Base-by-base conservation (phyloP, 2,113 vertebrate species). In the Cettia cetti region DNA sequence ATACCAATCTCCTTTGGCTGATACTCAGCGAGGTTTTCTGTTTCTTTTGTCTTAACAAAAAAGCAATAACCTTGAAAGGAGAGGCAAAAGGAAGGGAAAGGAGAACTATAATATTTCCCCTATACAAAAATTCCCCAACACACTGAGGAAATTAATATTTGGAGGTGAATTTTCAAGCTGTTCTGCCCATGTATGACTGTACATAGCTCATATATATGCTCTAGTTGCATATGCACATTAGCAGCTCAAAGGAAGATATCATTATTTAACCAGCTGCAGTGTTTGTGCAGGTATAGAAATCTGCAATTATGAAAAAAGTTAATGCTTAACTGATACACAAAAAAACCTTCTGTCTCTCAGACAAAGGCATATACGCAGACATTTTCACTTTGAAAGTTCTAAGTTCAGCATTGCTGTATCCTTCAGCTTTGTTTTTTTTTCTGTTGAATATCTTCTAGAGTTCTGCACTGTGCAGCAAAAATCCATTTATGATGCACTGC, bases 41-140 rank as follows among this genome's bases (percentile, higher is more conserved):
- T 83, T 90, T 59, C 71, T 93, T 94, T 94, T 86, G 86, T 90
- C 57, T 95, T 93, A 93, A 60, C 28, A 57, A 95, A 95, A 96
- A 96, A 71, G n/a, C 52, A 79, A 81, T 94, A 96, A 96, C 86
- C 92, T 96, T 96, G 80, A 93, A 92, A 71, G 39, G 44, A 92
- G 44, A 57, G 52, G 69, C 35, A 57, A 65, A 84, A 86, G 37
- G 31, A 87, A 87, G 15, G 74, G 49, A 89, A 95, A 96, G n/a
- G 23, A 92, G 53, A 89, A n/a, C 72, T 64, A 11, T 47, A 78
- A 69, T 75, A 81, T 84, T 86, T 95, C 7, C 28, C 52, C 37
- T 54, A 27, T 33, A 66, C 5, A 84, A 90, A 83, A 66, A 69
- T 45, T 6, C 2, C 9, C 3, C 4, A 0, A 40, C 74, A 60